Conservation (phyloP, 1,140 invertebrate genomes). For the Drosophila sp. region DNA sequence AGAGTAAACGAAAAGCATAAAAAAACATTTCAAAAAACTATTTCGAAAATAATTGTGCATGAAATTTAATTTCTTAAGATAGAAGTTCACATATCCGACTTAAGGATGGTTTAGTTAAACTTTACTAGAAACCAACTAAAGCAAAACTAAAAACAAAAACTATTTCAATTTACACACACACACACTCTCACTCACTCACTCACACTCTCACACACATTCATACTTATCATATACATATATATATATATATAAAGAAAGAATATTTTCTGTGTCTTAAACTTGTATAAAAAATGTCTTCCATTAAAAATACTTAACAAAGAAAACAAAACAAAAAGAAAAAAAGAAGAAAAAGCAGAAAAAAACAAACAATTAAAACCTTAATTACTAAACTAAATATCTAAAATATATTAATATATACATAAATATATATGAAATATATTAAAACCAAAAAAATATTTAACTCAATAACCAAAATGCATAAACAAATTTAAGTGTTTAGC, state of each 20-base stretch:
- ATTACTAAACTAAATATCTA: conserved; percentile 71
- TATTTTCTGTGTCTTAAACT: conserved; percentile 83
- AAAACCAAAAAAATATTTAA: conserved; percentile 42
- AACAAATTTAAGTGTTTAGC: conserved; percentile 50
- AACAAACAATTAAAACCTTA: conserved; percentile 62
- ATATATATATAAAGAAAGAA: conserved; percentile 71
- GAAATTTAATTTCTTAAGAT: conserved; percentile 41
- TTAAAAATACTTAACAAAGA: conserved; percentile 75
- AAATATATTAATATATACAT: conserved; percentile 62
- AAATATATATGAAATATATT: conserved; percentile 54
- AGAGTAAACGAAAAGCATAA: conserved; percentile 22
- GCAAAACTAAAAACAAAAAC: conserved; percentile 33
- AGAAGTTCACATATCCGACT: conserved; percentile 69
- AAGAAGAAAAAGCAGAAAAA: conserved; percentile 53
- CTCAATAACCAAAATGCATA: conserved; percentile 59
- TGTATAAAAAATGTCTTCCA: conserved; percentile 83
- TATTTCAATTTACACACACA: conserved; percentile 44
- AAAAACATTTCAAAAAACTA: conserved; percentile 29
- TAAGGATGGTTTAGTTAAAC: conserved; percentile 36
- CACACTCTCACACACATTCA: conserved; percentile 34
- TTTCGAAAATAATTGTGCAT: conserved; percentile 25
- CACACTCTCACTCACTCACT: conserved; percentile 25
- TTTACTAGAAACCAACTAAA: conserved; percentile 45
- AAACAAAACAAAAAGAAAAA: conserved; percentile 48
- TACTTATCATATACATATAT: conserved; percentile 33